Conservation (phyloP, 2,888 invertebrate genomes). For the Aradus depressus region DNA sequence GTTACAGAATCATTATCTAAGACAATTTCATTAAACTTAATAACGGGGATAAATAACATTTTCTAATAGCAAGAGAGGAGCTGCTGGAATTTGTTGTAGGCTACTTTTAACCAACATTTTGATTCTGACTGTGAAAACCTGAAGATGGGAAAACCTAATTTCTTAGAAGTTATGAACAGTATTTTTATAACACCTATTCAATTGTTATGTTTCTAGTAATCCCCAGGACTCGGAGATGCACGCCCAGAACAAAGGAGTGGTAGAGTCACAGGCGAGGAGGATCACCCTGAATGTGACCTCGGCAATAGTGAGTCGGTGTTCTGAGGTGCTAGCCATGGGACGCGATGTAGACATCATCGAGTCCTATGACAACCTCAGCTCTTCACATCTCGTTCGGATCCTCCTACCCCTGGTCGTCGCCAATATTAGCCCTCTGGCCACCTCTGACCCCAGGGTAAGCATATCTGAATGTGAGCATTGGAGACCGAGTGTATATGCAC, state of each 20-base stretch:
- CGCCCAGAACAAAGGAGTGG: constrained; percentile 45
- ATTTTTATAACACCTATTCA: neutral
- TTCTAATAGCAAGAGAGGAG: no score
- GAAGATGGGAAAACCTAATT: no score
- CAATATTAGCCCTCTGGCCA: constrained; percentile 68
- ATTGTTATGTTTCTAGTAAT: constrained; percentile 37
- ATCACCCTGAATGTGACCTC: constrained; percentile 65
- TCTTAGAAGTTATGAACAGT: no score
- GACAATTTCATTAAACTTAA: no score
- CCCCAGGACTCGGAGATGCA: constrained; percentile 48
- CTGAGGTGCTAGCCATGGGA: constrained; percentile 63
- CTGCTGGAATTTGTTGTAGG: no score
- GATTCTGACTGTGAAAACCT: no score
- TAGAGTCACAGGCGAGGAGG: constrained; percentile 52
- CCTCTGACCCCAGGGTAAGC: constrained; percentile 68
- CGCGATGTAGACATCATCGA: constrained; percentile 54
- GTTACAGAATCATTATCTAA: no score
- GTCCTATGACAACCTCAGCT: constrained; percentile 45
- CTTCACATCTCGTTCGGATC: constrained; percentile 55
- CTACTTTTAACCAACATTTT: no score
- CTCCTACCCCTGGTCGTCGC: constrained; percentile 75
- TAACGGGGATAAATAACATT: no score
- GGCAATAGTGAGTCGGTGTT: constrained; percentile 63
- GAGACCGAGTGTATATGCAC: no score
- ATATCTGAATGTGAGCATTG: no score